These are phyloP conservation scores for Rhynchonycteris naso DNA, from an alignment of 2,797 vertebrate genomes.

Conservation along the genomic window DNA sequence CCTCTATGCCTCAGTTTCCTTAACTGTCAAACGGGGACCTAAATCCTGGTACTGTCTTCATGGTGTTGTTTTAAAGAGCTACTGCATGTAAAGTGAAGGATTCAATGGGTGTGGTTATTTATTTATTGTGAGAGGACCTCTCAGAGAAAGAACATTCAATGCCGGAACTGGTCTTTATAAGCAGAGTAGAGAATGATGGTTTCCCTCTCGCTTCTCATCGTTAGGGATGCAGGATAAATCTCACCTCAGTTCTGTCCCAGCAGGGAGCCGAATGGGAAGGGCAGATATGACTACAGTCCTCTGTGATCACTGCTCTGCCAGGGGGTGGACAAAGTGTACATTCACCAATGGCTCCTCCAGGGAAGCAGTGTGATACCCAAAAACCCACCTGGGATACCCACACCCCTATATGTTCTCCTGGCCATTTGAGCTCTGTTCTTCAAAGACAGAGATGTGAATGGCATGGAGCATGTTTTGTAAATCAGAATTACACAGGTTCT, in stretches of 20 bases:
- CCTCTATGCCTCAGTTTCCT: not conserved
- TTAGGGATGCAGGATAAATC: not conserved
- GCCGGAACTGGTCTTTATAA: not conserved
- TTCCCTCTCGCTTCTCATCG: not conserved
- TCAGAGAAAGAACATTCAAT: not conserved
- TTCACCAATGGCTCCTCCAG: not conserved
- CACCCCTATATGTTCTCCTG: not conserved
- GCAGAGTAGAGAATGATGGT: fast-evolving
- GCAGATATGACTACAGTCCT: not conserved
- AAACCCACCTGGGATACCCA: not conserved
- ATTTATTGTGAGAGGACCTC: not conserved
- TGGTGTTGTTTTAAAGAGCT: not conserved
- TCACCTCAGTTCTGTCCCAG: not conserved
- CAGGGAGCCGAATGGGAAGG: fast-evolving
- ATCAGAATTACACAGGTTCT: not conserved
- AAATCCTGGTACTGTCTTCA: too few relatives aligned
- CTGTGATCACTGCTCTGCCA: not conserved
- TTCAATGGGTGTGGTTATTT: not conserved
- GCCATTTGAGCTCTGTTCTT: not conserved
- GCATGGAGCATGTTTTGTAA: not conserved
- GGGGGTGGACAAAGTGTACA: not conserved
- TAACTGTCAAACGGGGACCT: not conserved
- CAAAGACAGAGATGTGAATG: not conserved
- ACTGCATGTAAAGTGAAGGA: not conserved
- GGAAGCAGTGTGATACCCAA: fast-evolving